These are phyloP conservation scores for Sycophaga agraensis DNA, from an alignment of 1,140 invertebrate genomes.

Conservation along the genomic window DNA sequence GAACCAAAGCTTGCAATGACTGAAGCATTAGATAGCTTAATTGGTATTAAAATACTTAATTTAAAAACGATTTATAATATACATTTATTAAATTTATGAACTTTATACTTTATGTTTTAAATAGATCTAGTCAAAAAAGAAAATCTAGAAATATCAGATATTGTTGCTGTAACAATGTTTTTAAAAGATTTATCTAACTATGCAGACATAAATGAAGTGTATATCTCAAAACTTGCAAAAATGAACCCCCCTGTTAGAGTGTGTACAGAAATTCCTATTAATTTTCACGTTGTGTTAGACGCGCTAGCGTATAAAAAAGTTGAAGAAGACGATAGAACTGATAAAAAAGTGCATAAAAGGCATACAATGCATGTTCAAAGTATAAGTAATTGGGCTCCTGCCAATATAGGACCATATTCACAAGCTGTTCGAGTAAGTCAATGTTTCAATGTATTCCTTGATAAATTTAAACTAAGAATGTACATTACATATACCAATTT, in stretches of 20 bases:
- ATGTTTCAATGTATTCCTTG: background rate
- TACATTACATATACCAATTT: background rate
- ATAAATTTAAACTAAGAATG: conserved; percentile 1
- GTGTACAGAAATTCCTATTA: conserved; percentile 80
- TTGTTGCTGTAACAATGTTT: conserved; percentile 81
- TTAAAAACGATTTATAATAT: background rate
- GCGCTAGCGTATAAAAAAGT: conserved; percentile 67
- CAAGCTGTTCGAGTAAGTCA: conserved; percentile 77
- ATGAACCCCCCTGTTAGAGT: conserved; percentile 85
- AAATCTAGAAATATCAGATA: conserved; percentile 65
- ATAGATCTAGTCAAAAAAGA: conserved; percentile 63
- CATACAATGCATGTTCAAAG: conserved; percentile 91
- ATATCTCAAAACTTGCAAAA: conserved; percentile 73
- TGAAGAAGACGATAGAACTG: conserved; percentile 33
- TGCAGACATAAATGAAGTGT: conserved; percentile 74
- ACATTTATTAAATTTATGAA: background rate
- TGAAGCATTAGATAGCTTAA: conserved; percentile 72
- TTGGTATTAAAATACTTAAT: conserved; percentile 62
- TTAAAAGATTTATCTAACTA: conserved; percentile 81
- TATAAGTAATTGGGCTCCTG: conserved; percentile 93
- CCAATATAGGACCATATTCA: conserved; percentile 94
- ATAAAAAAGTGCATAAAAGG: conserved; percentile 54
- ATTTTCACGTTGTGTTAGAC: conserved; percentile 76
- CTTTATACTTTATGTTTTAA: conserved; percentile 12
- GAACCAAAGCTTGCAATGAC: conserved; percentile 60